Base-by-base conservation (phyloP, 1,140 invertebrate genomes). In the Kradibia gibbosae region DNA sequence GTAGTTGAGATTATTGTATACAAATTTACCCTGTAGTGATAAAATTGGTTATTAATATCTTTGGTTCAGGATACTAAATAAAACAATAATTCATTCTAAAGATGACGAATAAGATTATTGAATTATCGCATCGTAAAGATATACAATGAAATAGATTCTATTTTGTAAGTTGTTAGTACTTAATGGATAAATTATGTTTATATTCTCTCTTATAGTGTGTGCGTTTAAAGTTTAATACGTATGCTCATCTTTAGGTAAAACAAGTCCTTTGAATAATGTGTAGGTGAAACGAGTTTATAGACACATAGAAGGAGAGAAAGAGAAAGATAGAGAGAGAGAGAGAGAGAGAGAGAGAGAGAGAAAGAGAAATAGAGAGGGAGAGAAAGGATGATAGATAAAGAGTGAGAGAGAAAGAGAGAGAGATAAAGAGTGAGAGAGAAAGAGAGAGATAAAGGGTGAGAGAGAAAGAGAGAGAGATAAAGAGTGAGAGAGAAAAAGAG, bases 351-450 rank as follows among this genome's bases (percentile, higher is more conserved):
- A 15, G 7, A 34, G 57, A 65, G 7, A 65, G 20, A 65, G 60
- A 71, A 11, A 42, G 36, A 45, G 0, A 45, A 22, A 45, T 4
- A 72, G 42, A 48, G 42, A 17, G 25, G 50, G 70, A 50, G 70
- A 72, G 70, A 71, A 25, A 72, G n/a, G 50, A 25, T 34, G 71
- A 31, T n/a, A 73, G 71, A 73, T 36, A 45, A 25, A 42, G 22
- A 72, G 70, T 31, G 42, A 72, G 70, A 50, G 25, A 8, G 8
- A 20, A 22, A 71, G 28, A 28, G 70, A 72, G 70, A 72, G 70
- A 50, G 45, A 28, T 11, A 3, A 31, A 45, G 17, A 34, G n/a
- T n/a, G n/a, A 5, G 53, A 25, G n/a, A 57, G 53, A 45, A 45
- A 45, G 5, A 45, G 13, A 60, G 22, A 1, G 8, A 60, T 7